Evolutionary conservation across 2,113 vertebrate genomes (phyloP).

Genomic region (Tychaedon coryphoeus): DNA sequence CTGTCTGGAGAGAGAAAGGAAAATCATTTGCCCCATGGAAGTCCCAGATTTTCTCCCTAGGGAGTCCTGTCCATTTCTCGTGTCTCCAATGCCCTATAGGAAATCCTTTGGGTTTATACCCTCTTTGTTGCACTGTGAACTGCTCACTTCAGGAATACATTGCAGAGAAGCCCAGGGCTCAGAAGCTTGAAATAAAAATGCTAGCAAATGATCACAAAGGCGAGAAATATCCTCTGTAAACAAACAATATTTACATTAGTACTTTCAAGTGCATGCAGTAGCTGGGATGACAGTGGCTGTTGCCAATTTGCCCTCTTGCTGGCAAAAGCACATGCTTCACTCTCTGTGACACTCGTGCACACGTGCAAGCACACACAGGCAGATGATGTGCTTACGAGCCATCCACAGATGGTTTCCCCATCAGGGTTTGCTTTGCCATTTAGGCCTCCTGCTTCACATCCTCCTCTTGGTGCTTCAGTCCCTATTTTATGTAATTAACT

Average conservation of each 20-base stretch:
- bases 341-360: not conserved
- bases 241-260: not conserved
- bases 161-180: not conserved
- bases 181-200: not conserved
- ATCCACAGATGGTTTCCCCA: conserved; percentile 6
- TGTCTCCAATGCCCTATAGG: not conserved
- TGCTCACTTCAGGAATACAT: not conserved
- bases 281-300: not conserved
- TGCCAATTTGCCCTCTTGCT: not conserved
- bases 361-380: not conserved
- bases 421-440: conserved; percentile 43
- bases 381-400: not conserved
- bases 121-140: not conserved
- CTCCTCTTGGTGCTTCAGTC: not conserved
- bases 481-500: conserved; percentile 26
- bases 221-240: not conserved
- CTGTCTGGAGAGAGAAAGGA: not conserved
- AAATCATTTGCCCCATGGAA: not conserved
- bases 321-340: not conserved
- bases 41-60: not conserved
- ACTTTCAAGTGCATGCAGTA: not conserved
- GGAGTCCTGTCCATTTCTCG: not conserved
- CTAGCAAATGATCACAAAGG: not conserved
- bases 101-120: not conserved
- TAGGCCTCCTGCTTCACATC: conserved; percentile 19